Percentiles rank a stretch among this genome's conserved stretches.
Conservation (phyloP, 1,140 invertebrate genomes). For the Micrasema minimum region DNA sequence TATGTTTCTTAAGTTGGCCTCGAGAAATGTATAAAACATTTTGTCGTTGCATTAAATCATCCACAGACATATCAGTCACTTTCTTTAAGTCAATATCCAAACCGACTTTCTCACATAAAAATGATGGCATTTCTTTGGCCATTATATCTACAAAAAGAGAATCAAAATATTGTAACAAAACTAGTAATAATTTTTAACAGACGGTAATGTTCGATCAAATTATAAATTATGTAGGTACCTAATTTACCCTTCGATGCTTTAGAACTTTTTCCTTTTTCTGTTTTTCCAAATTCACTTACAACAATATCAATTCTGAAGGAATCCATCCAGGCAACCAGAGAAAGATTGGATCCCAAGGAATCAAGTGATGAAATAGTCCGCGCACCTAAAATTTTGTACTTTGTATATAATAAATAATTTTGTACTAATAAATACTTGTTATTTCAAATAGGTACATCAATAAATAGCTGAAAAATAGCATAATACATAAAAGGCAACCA, state of each 20-base stretch:
- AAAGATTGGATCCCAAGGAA: constrained; percentile 90
- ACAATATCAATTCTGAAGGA: constrained; percentile 93
- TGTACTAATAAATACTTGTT: not conserved
- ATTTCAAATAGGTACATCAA: too few species aligned
- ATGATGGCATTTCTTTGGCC: constrained; percentile 80
- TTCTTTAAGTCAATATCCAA: constrained; percentile 91
- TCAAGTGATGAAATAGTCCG: constrained; percentile 77
- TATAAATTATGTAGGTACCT: constrained; percentile 51
- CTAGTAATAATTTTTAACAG: too few species aligned
- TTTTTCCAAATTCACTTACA: constrained; percentile 81
- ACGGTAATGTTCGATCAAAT: too few species aligned
- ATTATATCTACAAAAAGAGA: constrained; percentile 19
- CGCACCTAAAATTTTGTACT: constrained; percentile 57
- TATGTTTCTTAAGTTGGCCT: constrained; percentile 89
- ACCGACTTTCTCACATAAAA: constrained; percentile 90
- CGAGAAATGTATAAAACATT: constrained; percentile 87
- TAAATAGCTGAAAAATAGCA: too few species aligned
- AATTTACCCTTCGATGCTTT: constrained; percentile 62
- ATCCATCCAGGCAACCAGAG: constrained; percentile 87
- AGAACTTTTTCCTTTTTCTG: constrained; percentile 59
- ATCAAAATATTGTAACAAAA: too few species aligned
- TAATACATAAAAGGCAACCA: too few species aligned
- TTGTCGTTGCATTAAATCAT: constrained; percentile 81
- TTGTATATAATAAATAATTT: not conserved
- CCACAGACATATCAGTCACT: constrained; percentile 89